A percentile compares a stretch with the other conserved stretches of the same genome.
phyloP scores from a whole-genome alignment of 2,797 vertebrate genomes.

The Vultur gryphus region DNA sequence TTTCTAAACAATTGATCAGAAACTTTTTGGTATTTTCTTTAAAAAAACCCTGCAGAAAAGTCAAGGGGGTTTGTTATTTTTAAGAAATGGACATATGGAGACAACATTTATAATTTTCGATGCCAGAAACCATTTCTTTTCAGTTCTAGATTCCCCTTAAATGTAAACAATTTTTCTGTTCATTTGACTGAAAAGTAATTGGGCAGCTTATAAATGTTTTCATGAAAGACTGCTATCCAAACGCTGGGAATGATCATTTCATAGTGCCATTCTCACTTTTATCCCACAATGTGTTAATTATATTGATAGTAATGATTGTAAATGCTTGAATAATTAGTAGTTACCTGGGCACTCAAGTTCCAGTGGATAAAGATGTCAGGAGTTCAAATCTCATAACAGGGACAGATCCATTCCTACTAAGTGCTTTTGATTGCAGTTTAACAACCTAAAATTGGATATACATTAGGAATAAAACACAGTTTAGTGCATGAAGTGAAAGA shows the following conservation, averaged over 20 bases:
- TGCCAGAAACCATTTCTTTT: neutral
- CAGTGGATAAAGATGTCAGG: neutral
- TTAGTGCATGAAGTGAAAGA: neutral
- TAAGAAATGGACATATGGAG: neutral
- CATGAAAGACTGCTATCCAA: neutral
- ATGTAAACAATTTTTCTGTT: neutral
- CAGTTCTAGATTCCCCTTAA: neutral
- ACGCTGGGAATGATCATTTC: neutral
- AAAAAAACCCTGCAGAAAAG: neutral
- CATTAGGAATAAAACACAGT: neutral
- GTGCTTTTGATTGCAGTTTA: conserved; percentile 29
- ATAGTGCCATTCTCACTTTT: neutral
- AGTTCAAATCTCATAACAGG: conserved; percentile 16
- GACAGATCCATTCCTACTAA: neutral
- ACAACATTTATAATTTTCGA: neutral
- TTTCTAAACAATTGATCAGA: neutral
- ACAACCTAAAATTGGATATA: conserved; percentile 2
- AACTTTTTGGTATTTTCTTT: neutral
- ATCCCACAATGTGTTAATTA: neutral
- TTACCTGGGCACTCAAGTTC: conserved; percentile 44
- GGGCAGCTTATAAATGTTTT: neutral
- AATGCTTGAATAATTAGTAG: conserved; percentile 49
- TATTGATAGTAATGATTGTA: neutral
- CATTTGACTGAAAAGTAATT: neutral
- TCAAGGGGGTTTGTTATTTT: neutral